Percentiles rank a stretch among this genome's conserved stretches.
Conservation (phyloP, 92 coral and sea anemone species). For the Zoanthus sansibaricus region DNA sequence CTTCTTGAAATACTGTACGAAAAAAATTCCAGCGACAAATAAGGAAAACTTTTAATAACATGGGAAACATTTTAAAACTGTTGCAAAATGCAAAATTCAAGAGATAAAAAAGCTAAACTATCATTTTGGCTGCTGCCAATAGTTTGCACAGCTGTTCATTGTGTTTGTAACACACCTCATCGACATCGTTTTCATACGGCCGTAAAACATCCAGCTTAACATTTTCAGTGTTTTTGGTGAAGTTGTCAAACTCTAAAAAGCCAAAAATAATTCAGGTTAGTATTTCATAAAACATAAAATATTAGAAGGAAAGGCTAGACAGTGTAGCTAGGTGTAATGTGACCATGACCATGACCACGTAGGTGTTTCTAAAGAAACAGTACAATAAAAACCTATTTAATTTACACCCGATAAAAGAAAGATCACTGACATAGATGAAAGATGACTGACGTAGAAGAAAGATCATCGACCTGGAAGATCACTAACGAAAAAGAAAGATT, state of each 20-base stretch:
- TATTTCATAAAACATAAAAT: neutral
- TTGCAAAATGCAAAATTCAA: too few relatives aligned
- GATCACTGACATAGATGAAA: neutral
- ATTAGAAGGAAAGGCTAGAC: too few relatives aligned
- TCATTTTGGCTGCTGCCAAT: neutral
- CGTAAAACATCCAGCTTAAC: neutral
- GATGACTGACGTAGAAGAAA: too few relatives aligned
- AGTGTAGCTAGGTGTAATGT: too few relatives aligned
- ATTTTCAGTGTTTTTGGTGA: neutral
- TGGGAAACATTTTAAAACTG: too few relatives aligned
- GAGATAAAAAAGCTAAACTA: neutral
- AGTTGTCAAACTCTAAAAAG: constrained; percentile 22
- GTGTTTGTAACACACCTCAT: neutral
- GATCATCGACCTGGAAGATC: neutral
- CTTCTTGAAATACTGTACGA: constrained; percentile 20
- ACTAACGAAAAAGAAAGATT: too few relatives aligned
- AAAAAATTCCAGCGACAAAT: neutral
- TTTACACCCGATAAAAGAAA: too few relatives aligned
- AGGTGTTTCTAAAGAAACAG: too few relatives aligned
- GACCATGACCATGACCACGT: too few relatives aligned
- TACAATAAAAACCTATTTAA: too few relatives aligned
- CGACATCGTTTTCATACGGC: constrained; percentile 18
- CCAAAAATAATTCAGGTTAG: neutral
- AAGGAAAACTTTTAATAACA: neutral
- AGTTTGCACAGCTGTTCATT: neutral